These are phyloP conservation scores for Lepus europaeus DNA, from an alignment of 2,113 vertebrate genomes.

Conservation along the genomic window DNA sequence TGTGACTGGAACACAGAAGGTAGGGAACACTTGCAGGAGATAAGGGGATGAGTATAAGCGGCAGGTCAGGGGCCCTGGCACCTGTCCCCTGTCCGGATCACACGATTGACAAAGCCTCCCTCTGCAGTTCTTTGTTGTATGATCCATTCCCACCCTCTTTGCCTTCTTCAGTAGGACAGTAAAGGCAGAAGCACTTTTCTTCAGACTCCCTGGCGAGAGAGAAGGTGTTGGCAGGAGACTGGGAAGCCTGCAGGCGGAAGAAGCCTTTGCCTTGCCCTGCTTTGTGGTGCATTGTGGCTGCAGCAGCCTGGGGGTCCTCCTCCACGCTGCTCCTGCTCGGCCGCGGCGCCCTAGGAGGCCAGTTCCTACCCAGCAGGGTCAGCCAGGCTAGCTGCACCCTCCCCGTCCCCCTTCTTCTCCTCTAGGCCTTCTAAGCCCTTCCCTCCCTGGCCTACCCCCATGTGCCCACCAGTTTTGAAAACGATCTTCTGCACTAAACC, in stretches of 20 bases:
- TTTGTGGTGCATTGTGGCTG: neutral
- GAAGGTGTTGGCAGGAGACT: neutral
- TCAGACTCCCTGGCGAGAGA: neutral
- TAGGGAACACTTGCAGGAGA: neutral
- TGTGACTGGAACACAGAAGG: neutral
- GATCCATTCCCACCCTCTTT: neutral
- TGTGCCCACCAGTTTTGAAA: neutral
- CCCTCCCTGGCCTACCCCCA: neutral
- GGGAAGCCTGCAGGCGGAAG: neutral
- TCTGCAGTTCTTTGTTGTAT: slow-evolving; percentile 2
- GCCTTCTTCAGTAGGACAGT: neutral
- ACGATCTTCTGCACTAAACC: slow-evolving; percentile 34
- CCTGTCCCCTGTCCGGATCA: neutral
- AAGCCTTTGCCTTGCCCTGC: neutral
- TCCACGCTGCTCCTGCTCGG: neutral
- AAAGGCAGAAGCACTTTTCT: neutral
- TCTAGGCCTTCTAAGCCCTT: slow-evolving; percentile 4
- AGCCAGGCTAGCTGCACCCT: neutral
- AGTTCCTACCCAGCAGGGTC: neutral
- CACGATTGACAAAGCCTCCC: neutral
- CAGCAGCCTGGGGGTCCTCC: neutral
- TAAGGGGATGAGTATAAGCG: neutral
- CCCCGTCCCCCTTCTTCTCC: neutral
- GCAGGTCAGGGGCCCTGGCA: neutral
- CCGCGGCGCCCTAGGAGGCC: neutral